phyloP scores from a whole-genome alignment of 1,140 invertebrate species.

The Hermetia illucens region DNA sequence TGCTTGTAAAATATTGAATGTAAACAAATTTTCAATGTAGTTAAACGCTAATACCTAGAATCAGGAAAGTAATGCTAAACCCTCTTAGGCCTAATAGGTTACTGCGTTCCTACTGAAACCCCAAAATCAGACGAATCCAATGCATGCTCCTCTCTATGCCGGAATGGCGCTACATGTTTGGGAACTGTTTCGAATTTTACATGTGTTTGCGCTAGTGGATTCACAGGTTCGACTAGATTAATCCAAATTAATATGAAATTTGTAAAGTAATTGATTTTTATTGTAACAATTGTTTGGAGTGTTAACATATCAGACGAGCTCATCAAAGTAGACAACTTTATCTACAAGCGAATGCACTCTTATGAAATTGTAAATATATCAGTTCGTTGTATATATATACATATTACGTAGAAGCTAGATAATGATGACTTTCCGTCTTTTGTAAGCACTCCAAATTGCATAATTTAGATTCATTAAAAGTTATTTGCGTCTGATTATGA shows the following conservation, averaged over 20 bases:
- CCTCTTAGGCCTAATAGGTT: constrained; percentile 29
- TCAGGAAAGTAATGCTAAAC: too few relatives aligned
- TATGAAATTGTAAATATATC: neutral
- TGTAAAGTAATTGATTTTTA: neutral
- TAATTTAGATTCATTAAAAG: too few relatives aligned
- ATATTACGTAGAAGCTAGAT: too few relatives aligned
- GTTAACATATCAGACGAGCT: neutral
- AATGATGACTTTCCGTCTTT: too few relatives aligned
- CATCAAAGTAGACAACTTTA: neutral
- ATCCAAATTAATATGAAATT: neutral
- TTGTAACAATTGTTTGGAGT: neutral
- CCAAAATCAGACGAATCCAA: constrained; percentile 23
- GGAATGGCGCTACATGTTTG: constrained; percentile 32
- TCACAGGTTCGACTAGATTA: constrained; percentile 32
- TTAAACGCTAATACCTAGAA: too few relatives aligned
- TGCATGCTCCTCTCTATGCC: constrained; percentile 30
- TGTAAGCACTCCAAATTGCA: too few relatives aligned
- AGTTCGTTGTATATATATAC: too few relatives aligned
- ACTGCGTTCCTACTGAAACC: constrained; percentile 21
- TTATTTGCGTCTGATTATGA: constrained; percentile 11
- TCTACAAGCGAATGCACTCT: neutral
- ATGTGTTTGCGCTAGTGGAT: constrained; percentile 38
- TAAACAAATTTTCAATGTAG: too few relatives aligned
- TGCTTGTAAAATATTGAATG: too few relatives aligned
- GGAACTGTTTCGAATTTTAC: constrained; percentile 32